Base-by-base conservation (phyloP, 2,888 invertebrate species). In the Ligdia adustata region DNA sequence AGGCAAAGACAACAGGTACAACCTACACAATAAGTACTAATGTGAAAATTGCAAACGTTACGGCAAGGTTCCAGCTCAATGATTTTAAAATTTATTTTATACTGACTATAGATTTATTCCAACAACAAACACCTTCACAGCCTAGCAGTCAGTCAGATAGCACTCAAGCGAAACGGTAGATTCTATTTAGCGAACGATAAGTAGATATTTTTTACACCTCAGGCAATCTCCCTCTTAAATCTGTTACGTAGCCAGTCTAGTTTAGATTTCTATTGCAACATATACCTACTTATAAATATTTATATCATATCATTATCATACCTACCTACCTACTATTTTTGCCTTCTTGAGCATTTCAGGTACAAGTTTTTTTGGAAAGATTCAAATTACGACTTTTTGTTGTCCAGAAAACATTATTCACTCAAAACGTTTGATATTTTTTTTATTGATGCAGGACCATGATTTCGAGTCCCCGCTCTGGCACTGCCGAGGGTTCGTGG, bases 1-100 rank as follows among this genome's bases (percentile, higher is more conserved):
- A 31, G 71, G 67, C 41, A 83, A 80, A 60, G 81, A 83, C 45
- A 79, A 76, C 64, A 83, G 79, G 88, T 85, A 62, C 55, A 48
- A 44, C 38, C 18, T 9, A 16, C 15, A 24, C 48, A 27, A 37
- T 28, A 35, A 34, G 13, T n/a, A 28, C 18, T 38, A 31, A 34
- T 43, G 37, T 43, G 41, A 27, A 45, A 32, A 16, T 57, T n/a
- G n/a, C n/a, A n/a, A n/a, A n/a, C n/a, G n/a, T n/a, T 15, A 52
- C 28, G 46, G 20, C 9, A 27, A 33, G 33, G 28, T 33, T 46
- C 29, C 24, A 31, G 44, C 48, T 48, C 34, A 51, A 43, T 51
- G 15, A 29, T 20, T 41, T 45, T 6, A 42, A 55, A 52, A 47
- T 22, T 5, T 26, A 37, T 48, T 42, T 13, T 35, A 45, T 24